Evolutionary conservation across 2,113 vertebrate genomes (phyloP).

Genomic region (Tetrax tetrax): DNA sequence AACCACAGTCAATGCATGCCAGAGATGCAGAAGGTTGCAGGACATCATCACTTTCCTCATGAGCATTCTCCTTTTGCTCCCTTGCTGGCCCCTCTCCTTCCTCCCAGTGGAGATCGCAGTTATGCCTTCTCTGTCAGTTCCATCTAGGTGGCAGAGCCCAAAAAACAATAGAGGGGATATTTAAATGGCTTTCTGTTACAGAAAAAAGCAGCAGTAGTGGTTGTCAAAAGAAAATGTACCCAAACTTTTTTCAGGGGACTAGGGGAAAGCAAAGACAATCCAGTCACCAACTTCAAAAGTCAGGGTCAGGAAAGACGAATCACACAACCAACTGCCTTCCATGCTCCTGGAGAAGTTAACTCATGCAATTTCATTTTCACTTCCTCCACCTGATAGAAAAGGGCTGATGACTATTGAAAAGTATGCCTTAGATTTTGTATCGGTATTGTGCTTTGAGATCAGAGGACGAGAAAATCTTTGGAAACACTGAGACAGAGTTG

Average conservation of each 20-base stretch:
- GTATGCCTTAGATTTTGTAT: background rate
- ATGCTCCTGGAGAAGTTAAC: background rate
- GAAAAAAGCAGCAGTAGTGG: background rate
- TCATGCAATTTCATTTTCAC: background rate
- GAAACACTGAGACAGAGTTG: background rate
- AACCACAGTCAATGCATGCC: background rate
- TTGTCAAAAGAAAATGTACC: background rate
- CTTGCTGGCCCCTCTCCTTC: background rate
- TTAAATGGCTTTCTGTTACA: background rate
- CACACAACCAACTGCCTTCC: background rate
- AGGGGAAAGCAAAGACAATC: background rate
- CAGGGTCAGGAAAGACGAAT: background rate
- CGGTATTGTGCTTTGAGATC: background rate
- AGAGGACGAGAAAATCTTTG: background rate
- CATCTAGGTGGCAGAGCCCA: background rate
- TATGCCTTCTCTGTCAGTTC: background rate
- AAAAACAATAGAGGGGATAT: background rate
- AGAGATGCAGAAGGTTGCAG: background rate
- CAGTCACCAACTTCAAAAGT: background rate
- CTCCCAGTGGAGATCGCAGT: background rate
- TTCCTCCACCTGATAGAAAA: background rate
- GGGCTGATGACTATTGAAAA: background rate
- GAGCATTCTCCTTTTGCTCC: background rate
- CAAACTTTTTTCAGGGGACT: background rate
- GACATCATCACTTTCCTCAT: rapidly evolving